These are phyloP conservation scores for Lochmaea capreae DNA, from an alignment of 2,888 invertebrate species.

Conservation along the genomic window DNA sequence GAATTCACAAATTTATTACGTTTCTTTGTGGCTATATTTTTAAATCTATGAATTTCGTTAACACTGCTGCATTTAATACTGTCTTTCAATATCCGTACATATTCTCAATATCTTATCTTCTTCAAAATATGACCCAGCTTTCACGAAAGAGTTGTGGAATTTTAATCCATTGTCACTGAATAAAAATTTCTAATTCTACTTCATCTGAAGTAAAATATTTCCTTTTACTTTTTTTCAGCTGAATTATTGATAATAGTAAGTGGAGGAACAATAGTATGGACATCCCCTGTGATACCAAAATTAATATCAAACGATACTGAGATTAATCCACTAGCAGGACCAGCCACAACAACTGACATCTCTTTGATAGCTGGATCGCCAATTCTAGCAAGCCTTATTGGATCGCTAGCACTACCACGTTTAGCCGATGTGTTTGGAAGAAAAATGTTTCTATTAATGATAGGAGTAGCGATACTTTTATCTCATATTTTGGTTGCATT, in stretches of 20 bases:
- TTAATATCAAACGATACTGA: constrained; percentile 12
- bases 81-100: too few species aligned
- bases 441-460: neutral
- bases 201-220: too few species aligned
- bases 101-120: too few species aligned
- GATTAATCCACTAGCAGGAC: constrained; percentile 11
- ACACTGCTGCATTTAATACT: too few species aligned
- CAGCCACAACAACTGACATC: neutral
- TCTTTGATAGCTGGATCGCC: constrained; percentile 6
- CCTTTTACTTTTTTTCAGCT: too few species aligned
- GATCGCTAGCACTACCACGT: neutral
- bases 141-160: too few species aligned
- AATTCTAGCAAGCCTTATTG: neutral
- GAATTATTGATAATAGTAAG: neutral
- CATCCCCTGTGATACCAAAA: constrained; percentile 8
- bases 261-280: neutral
- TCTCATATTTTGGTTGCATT: neutral
- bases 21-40: too few species aligned
- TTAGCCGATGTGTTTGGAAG: neutral
- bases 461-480: neutral
- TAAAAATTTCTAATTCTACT: too few species aligned
- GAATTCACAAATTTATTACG: too few species aligned
- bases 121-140: too few species aligned
- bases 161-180: too few species aligned
- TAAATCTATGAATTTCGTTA: too few species aligned